Base-by-base conservation (phyloP, 2,888 invertebrate species). In the Drosophila eohydei region DNA sequence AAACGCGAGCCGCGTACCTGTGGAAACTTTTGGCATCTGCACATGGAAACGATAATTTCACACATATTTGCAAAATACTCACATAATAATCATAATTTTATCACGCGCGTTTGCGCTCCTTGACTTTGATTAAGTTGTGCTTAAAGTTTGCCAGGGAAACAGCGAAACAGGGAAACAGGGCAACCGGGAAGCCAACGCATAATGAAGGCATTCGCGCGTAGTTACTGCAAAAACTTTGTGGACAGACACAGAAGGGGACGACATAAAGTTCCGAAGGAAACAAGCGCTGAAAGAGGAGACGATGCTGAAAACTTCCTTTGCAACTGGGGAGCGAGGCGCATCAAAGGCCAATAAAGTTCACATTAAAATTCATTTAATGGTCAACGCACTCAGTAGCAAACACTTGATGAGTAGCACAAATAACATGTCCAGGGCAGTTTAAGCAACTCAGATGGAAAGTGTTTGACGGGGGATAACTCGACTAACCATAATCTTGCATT, bases 51-150 rank as follows among this genome's bases (percentile, higher is more conserved):
- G 83, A 88, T 84, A 85, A 84, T 84, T 80, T 80, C 79, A 80
- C 73, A 80, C 79, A 80, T 80, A 80, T 76, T 80, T 80, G 79
- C 73, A 76, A 80, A 80, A 76, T 74, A 68, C 67, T 71, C 65
- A 57, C 60, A 77, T 74, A 80, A 83, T 82, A 88, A 84, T 82
- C 82, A 88, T 84, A 88, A 84, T 88, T 88, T 88, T 74, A 82
- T 76, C 88, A 78, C 85, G 88, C 80, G 80, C 79, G 58, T 73
- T 70, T 58, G 60, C 65, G 63, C 69, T 62, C 34, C 69, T 80
- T 82, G 85, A 82, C 80, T 80, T 85, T 84, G 88, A 84, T 84
- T 84, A 84, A 84, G 83, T 87, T 82, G 82, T 74, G 81, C 85
- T 87, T 83, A 76, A 87, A 87, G 81, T 87, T 83, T 87, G 48